Conservation (phyloP, 1,140 invertebrate genomes). For the Bombus confusus region DNA sequence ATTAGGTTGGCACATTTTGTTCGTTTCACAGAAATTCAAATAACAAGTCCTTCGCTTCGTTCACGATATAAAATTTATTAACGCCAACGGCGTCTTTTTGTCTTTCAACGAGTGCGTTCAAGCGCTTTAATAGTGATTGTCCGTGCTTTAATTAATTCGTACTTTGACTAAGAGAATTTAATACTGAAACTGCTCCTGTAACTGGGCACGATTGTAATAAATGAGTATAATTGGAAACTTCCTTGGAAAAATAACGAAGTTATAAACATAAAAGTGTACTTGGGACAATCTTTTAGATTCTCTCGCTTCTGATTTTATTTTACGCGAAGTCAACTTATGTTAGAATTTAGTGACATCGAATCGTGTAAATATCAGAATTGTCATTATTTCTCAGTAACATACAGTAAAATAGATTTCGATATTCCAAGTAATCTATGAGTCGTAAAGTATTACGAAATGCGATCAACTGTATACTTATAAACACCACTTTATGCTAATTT, state of each 20-base stretch:
- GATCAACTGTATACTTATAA: too few species aligned
- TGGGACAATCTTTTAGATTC: background rate
- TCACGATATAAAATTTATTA: slow-evolving; percentile 3
- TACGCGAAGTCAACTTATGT: background rate
- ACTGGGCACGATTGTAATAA: background rate
- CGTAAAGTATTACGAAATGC: too few species aligned
- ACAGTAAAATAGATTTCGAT: too few species aligned
- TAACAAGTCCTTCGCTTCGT: background rate
- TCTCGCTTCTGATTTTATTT: too few species aligned
- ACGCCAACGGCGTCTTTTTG: background rate
- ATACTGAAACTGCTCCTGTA: background rate
- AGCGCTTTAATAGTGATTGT: slow-evolving; percentile 9
- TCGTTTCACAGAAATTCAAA: background rate
- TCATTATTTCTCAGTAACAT: too few species aligned
- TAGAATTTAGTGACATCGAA: background rate
- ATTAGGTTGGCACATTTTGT: background rate
- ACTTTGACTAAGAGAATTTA: slow-evolving; percentile 15
- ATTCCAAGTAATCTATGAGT: too few species aligned
- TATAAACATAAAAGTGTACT: background rate
- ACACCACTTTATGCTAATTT: too few species aligned
- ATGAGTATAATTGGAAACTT: slow-evolving; percentile 1
- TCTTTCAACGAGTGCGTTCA: background rate
- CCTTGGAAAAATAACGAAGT: slow-evolving; percentile 2
- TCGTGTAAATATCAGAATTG: too few species aligned
- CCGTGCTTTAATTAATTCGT: slow-evolving; percentile 19